Evolutionary conservation across 2,113 vertebrate genomes (phyloP), one percentile per base, ranked within the genome.

Genomic region (Plestiodon gilberti): DNA sequence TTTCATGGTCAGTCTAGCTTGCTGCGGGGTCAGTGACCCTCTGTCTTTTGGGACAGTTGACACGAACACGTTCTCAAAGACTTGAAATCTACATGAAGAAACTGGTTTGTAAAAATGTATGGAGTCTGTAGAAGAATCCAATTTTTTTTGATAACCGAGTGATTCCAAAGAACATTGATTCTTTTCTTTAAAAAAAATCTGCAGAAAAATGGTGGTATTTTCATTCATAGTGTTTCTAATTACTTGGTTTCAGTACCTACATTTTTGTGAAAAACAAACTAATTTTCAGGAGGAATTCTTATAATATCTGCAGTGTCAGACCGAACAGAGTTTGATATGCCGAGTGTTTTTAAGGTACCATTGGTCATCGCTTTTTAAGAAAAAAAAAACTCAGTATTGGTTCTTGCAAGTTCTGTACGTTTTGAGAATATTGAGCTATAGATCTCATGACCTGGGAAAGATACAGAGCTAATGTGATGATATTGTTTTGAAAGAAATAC

Each of bases 141-240:
- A 78, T 65, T 70, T 85, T 95, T 82, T 96, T 95, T 94, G 89
- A 93, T 95, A 95, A 95, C 95, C 95, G 86, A 74, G 91, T 95
- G 94, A 96, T 95, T 96, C 98, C 97, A 98, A 98, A 98, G 97
- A 98, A 95, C 89, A 97, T 97, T 76, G 59, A 52, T 76, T 75
- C 59, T 65, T 76, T 43, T 64, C 15, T 59, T 14, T 91, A 87
- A 83, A 95, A 96, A 96, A 96, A 97, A 94, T n/a, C 0, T 90
- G 89, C 93, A 92, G 91, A 94, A 95, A 93, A 93, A 93, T 1
- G 87, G 85, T 94, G 90, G 91, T 96, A 95, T 96, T 97, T 96
- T 96, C 95, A 95, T 95, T 95, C 90, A 85, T 95, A 87, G 91
- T 91, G 87, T 96, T 97, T 96, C 90, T 96, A 95, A 93, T 93